These are phyloP conservation scores for Drosophila fungiperda DNA, from an alignment of 2,888 invertebrate species.

Conservation along the genomic window DNA sequence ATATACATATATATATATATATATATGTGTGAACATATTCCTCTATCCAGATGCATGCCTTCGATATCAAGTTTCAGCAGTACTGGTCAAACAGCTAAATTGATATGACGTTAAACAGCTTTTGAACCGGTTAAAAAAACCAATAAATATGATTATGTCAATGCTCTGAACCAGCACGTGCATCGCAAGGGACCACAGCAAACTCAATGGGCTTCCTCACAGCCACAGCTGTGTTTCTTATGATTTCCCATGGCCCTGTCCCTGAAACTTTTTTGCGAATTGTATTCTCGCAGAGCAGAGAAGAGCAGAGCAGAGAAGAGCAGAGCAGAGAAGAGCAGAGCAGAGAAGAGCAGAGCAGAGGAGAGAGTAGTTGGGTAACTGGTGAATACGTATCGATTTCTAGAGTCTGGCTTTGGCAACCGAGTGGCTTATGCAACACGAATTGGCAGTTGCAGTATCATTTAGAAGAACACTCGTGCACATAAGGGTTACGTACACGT, in stretches of 20 bases:
- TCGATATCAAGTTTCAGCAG: background rate
- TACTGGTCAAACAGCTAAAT: background rate
- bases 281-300: conserved; percentile 7
- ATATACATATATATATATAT: background rate
- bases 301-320: background rate
- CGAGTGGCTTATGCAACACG: conserved; percentile 35
- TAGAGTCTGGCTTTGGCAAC: conserved; percentile 19
- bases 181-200: conserved; percentile 3
- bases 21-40: too few relatives aligned
- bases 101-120: background rate
- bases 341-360: background rate
- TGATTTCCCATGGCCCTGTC: conserved; percentile 35
- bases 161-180: background rate
- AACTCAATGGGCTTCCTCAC: background rate
- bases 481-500: background rate
- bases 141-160: background rate
- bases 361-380: background rate
- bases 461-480: conserved; percentile 3
- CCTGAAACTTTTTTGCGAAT: conserved; percentile 28
- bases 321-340: background rate
- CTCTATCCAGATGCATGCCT: too few relatives aligned
- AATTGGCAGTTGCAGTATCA: conserved; percentile 20
- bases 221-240: conserved; percentile 28
- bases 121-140: background rate
- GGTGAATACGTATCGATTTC: conserved; percentile 40